Base-by-base conservation (phyloP, 2,797 vertebrate species). In the Cetoscarus ocellatus region DNA sequence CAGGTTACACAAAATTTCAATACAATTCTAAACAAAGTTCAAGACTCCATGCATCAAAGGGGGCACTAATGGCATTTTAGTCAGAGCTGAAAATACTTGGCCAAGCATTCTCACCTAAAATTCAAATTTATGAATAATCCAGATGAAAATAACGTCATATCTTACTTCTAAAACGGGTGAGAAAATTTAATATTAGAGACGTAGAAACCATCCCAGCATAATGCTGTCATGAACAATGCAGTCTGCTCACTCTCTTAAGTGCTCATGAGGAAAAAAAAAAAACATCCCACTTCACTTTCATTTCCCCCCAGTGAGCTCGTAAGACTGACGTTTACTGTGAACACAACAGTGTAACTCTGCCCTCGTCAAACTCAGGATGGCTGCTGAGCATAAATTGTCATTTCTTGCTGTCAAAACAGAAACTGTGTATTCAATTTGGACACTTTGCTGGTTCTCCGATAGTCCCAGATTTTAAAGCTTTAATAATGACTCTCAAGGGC, bases 311-410 rank as follows among this genome's bases (percentile, higher is more conserved):
- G 77, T 67, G 82, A 73, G 76, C 71, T 35, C 5, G 43, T 45
- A 59, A 83, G 91, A 92, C 3, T 85, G 94, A 92, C 91, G 90
- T 85, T 92, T 87, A 91, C 70, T 75, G 83, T 57, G 84, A 83
- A 88, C 80, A 86, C 88, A 64, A 84, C 65, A 53, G 68, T 49
- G 63, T 18, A 57, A 67, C 67, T 77, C 64, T 89, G 70, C 63
- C 75, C 84, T 81, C 80, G 67, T 84, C 70, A 81, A 76, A 73
- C 62, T 71, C 19, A 60, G 73, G 55, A 78, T 66, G 67, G 68
- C 61, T 74, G 72, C 80, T 73, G 73, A 81, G 77, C 19, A 27
- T 63, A 62, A 62, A 60, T 60, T 69, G 70, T 90, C 82, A 80
- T 74, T 76, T 84, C 52, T 82, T 63, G 71, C 83, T 86, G 86